Evolutionary conservation across 2,888 invertebrate species (phyloP).

Genomic region (Halocaridina rubra): DNA sequence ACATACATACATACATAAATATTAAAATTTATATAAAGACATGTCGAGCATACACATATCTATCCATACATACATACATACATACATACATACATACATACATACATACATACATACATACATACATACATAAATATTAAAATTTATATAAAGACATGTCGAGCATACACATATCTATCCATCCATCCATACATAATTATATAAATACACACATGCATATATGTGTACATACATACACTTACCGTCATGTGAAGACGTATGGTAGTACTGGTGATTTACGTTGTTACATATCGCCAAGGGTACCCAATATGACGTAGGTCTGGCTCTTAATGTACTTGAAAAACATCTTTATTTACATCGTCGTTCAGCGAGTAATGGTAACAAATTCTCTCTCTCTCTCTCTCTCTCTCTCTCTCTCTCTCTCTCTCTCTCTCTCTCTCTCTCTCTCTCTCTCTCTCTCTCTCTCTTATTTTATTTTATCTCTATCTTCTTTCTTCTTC

Average conservation of each 20-base stretch:
- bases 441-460: background rate
- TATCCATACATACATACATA: background rate
- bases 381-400: background rate
- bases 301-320: too few species aligned
- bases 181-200: background rate
- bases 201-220: too few species aligned
- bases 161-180: background rate
- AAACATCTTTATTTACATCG: too few species aligned
- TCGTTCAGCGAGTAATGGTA: background rate
- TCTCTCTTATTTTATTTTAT: too few species aligned
- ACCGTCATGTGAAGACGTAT: background rate
- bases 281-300: too few species aligned
- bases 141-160: too few species aligned
- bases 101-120: conserved; percentile 9
- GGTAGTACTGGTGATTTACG: background rate
- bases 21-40: too few species aligned
- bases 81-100: background rate
- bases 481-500: too few species aligned
- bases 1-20: background rate
- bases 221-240: background rate
- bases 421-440: background rate
- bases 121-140: too few species aligned
- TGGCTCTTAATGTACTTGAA: too few species aligned
- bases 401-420: background rate
- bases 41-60: too few species aligned